Evolutionary conservation across 2,797 vertebrate genomes (phyloP), one percentile per base, ranked within the genome.

Genomic region (Apodemus agrarius): DNA sequence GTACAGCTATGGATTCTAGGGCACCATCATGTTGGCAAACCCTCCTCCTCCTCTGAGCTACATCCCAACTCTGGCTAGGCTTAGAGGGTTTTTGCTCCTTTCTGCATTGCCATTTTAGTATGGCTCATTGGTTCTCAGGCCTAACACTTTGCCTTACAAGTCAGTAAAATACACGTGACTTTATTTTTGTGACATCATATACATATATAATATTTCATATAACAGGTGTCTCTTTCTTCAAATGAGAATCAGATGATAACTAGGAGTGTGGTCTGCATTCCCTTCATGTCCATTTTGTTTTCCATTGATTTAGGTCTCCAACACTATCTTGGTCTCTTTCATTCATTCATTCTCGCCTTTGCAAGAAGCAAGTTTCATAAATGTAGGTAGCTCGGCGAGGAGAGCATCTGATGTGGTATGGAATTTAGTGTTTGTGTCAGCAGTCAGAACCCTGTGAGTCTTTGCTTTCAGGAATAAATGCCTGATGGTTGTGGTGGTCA

Each of bases 331-430:
- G 85, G 37, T 59, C 6, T 92, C 74, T 40, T 89, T 67, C 52
- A 40, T 54, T 89, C 67, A 90, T 90, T 61, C 54, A 90, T 52
- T 95, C 74, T 93, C 78, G 13, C n/a, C 34, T 8, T 75, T 24
- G 79, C 85, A 90, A 90, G 92, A 17, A 95, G 37, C 26, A 89
- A 75, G 40, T 96, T 91, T 91, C 12, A 34, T 91, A 76, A 92
- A 79, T 72, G 17, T 49, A 89, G 34, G 46, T 93, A 96, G 46
- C 1, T 11, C 34, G 75, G 40, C 67, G 31, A 94, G 90, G 43
- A 69, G 95, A 40, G 8, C 76, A 46, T 76, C 46, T 76, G 43
- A 46, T 95, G 22, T 94, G 22, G 1, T 8, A 22, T 37, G 12
- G n/a, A 92, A 14, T 29, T 96, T 93, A 49, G 29, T 85, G 74